A percentile compares a stretch with the other conserved stretches of the same genome.
Evolutionary conservation across 2,797 vertebrate species (phyloP).

Genomic region (Rhincodon typus): DNA sequence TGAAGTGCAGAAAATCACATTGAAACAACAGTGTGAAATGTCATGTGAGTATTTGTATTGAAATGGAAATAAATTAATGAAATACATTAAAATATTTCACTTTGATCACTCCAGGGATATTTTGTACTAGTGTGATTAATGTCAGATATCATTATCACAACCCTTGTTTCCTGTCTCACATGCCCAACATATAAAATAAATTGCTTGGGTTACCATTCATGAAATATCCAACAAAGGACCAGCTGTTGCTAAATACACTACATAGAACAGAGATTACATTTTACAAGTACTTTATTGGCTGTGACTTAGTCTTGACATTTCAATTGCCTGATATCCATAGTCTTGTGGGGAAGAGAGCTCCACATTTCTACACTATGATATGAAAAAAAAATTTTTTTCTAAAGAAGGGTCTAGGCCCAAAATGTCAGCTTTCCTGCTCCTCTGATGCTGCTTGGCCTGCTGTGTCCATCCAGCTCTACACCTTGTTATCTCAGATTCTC

Average conservation of each 20-base stretch:
- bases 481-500: too few relatives aligned
- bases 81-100: not conserved
- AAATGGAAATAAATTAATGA: conserved; percentile 1
- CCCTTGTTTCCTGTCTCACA: not conserved
- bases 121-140: too few relatives aligned
- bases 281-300: not conserved
- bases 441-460: too few relatives aligned
- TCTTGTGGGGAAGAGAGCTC: not conserved
- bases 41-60: not conserved
- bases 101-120: not conserved
- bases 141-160: not conserved
- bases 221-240: not conserved
- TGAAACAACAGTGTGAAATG: not conserved
- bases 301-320: not conserved
- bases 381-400: too few relatives aligned
- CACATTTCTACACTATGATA: not conserved
- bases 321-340: not conserved
- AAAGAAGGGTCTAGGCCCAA: too few relatives aligned
- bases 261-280: not conserved
- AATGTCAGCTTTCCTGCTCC: too few relatives aligned
- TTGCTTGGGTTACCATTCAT: not conserved
- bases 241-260: not conserved
- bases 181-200: not conserved
- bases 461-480: too few relatives aligned
- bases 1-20: not conserved